phyloP scores from a whole-genome alignment of 2,888 invertebrate species.

The Pharmacophagus antenor region DNA sequence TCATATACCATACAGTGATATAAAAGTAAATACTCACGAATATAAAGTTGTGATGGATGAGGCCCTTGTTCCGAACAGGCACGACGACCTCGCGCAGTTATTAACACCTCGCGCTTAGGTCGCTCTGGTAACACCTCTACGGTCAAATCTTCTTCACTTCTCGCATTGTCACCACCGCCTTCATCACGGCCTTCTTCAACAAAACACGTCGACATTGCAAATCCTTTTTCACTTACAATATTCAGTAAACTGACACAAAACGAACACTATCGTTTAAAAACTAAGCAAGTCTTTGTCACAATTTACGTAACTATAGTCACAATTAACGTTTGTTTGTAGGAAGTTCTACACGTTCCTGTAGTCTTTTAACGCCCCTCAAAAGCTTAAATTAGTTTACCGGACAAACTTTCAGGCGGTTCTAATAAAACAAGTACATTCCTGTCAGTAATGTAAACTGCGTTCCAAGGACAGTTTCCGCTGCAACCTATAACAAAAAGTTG shows the following conservation, averaged over 20 bases:
- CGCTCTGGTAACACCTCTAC: constrained; percentile 63
- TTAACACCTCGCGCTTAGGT: constrained; percentile 73
- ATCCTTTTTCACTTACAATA: neutral
- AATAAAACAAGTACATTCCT: constrained; percentile 8
- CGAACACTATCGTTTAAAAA: neutral
- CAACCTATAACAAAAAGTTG: constrained; percentile 21
- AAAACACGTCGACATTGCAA: constrained; percentile 66
- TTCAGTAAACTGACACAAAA: constrained; percentile 3
- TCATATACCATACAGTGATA: neutral
- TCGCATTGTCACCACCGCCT: constrained; percentile 36
- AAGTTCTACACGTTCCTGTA: constrained; percentile 16
- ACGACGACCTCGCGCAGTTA: constrained; percentile 81
- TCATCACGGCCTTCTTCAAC: constrained; percentile 69
- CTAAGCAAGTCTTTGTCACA: constrained; percentile 7
- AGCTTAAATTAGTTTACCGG: constrained; percentile 25
- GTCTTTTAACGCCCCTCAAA: constrained; percentile 12
- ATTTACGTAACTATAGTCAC: constrained; percentile 2
- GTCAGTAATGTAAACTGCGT: neutral
- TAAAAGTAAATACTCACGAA: constrained; percentile 62
- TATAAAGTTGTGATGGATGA: constrained; percentile 74
- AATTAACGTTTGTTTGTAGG: constrained; percentile 7
- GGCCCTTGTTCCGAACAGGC: constrained; percentile 87
- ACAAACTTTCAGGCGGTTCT: constrained; percentile 16
- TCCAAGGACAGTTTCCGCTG: neutral
- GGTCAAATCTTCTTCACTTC: constrained; percentile 40